Base-by-base conservation (phyloP, 2,113 vertebrate genomes). In the Scomber colias region DNA sequence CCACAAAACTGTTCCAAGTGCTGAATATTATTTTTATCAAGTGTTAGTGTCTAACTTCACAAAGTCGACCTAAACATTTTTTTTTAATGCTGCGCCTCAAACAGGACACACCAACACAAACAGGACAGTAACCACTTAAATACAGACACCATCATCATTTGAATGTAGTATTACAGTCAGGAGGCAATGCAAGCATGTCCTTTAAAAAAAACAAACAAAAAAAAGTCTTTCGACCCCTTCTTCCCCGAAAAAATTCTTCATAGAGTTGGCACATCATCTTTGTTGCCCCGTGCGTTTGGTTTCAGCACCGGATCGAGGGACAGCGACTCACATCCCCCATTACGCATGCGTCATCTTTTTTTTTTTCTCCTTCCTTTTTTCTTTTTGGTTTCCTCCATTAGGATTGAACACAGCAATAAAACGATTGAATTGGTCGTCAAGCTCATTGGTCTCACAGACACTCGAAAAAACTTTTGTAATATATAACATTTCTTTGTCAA, bases 1-100 rank as follows among this genome's bases (percentile, higher is more conserved):
- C 92, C 92, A 94, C 91, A 88, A 82, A 88, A 91, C 71, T 90
- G 78, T 86, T 91, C 87, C 94, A 95, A 95, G 95, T 96, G 95
- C 94, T 95, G 93, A 93, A 89, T 85, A 70, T 86, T 72, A 48
- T 87, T 89, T 84, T 88, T 84, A 91, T 91, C 87, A 84, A 87
- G 84, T 92, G 94, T 95, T 96, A 95, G 93, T 95, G 92, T 92
- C 92, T 91, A 94, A 90, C 91, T 85, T 90, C 76, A 92, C 71
- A 89, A 87, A 91, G 74, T 89, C 49, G 80, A 92, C 84, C 83
- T 86, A 85, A 77, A 84, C 76, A 65, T 27, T 27, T 27, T 21
- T 83, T 60, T 91, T 68, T 79, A 84, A 87, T 74, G 84, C 81
- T 79, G 85, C 75, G 64, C 85, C 87, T 83, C 75, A 73, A 75